phyloP scores from a whole-genome alignment of 1,140 invertebrate species.

The Sitophilus oryzae region DNA sequence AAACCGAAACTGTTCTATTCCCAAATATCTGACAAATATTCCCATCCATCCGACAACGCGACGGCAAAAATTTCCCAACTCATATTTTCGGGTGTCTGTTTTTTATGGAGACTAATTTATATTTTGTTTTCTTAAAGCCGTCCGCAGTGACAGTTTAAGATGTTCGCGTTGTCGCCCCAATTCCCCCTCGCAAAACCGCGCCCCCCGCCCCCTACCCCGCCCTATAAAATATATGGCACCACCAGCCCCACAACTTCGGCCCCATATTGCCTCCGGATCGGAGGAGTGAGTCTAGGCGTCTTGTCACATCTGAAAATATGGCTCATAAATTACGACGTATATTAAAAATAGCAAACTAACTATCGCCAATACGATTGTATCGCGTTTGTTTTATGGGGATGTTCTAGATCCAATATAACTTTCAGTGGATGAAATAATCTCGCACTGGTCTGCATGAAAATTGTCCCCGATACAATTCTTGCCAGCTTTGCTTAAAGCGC shows the following conservation, averaged over 20 bases:
- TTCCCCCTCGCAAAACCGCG: slow-evolving; percentile 6
- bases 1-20: no score
- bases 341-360: neutral
- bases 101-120: slow-evolving; percentile 3
- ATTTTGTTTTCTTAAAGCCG: slow-evolving; percentile 3
- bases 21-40: no score
- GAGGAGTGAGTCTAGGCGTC: neutral
- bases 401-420: no score
- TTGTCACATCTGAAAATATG: slow-evolving; percentile 5
- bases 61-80: neutral
- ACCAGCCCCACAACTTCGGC: no score
- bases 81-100: neutral
- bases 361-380: neutral
- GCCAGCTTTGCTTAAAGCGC: no score
- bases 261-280: neutral
- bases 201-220: neutral
- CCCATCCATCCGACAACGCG: neutral
- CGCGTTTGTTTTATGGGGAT: no score
- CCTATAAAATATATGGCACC: slow-evolving; percentile 15
- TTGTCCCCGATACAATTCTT: no score
- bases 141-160: slow-evolving; percentile 2
- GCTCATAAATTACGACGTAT: neutral
- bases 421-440: no score
- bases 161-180: neutral
- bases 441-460: no score